Percentiles rank a stretch among this genome's conserved stretches.
phyloP scores from a whole-genome alignment of 1,140 invertebrate genomes.

The Temnothorax curvispinosus region DNA sequence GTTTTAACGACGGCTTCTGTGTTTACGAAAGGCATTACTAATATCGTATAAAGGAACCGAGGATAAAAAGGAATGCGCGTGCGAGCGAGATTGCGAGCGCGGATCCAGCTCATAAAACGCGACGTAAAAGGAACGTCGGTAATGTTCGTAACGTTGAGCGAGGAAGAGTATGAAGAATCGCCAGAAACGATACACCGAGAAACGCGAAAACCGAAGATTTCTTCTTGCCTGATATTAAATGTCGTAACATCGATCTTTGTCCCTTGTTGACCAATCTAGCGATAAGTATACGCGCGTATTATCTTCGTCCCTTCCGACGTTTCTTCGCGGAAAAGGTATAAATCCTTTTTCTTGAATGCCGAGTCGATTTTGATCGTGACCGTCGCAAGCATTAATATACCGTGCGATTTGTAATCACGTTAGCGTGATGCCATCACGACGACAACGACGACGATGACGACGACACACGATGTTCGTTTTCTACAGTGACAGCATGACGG shows the following conservation, averaged over 20 bases:
- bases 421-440: neutral
- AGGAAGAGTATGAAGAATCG: slow-evolving; percentile 7
- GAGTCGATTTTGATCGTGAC: neutral
- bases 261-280: neutral
- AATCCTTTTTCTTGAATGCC: neutral
- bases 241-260: slow-evolving; percentile 1
- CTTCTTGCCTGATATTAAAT: neutral
- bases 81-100: neutral
- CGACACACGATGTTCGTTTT: neutral
- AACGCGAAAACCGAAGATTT: slow-evolving; percentile 15
- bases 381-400: neutral
- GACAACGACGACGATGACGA: neutral
- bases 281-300: neutral
- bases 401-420: slow-evolving; percentile 15
- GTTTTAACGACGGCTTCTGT: slow-evolving; percentile 61
- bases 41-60: slow-evolving; percentile 28
- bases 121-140: neutral
- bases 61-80: slow-evolving; percentile 40
- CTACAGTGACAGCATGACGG: slow-evolving; percentile 12
- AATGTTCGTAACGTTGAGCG: neutral
- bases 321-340: neutral
- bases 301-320: neutral
- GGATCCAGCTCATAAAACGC: neutral
- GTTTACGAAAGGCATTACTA: slow-evolving; percentile 66
- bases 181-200: neutral